phyloP scores from a whole-genome alignment of 2,113 vertebrate genomes.

The Notothenia rossii region DNA sequence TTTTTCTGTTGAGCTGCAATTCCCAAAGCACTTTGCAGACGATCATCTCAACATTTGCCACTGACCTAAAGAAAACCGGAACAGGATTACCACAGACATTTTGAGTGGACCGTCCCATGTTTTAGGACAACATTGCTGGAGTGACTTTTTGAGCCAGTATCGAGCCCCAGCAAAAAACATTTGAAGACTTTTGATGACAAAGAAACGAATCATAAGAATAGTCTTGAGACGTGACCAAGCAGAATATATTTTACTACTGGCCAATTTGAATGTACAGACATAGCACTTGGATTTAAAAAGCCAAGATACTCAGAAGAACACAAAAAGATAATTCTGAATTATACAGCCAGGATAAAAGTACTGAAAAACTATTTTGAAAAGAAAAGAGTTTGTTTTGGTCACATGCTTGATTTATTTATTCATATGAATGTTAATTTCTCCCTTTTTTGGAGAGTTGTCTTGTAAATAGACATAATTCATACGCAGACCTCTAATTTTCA shows the following conservation, averaged over 20 bases:
- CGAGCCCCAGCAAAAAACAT: slow-evolving; percentile 21
- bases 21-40: slow-evolving; percentile 32
- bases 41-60: slow-evolving; percentile 21
- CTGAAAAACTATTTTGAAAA: slow-evolving; percentile 21
- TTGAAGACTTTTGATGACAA: slow-evolving; percentile 17
- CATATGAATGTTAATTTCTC: slow-evolving; percentile 81
- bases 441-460: slow-evolving; percentile 82
- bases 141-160: slow-evolving; percentile 24
- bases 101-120: neutral
- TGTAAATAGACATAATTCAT: slow-evolving; percentile 77
- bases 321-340: neutral
- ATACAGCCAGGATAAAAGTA: slow-evolving; percentile 10
- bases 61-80: slow-evolving; percentile 21
- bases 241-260: slow-evolving; percentile 31
- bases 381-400: slow-evolving; percentile 51
- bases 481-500: slow-evolving; percentile 79
- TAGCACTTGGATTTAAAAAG: slow-evolving; percentile 36
- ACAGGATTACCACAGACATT: slow-evolving; percentile 9
- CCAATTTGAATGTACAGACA: slow-evolving; percentile 48
- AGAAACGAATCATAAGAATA: neutral
- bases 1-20: slow-evolving; percentile 14
- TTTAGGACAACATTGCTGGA: neutral
- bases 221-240: slow-evolving; percentile 29
- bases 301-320: slow-evolving; percentile 11
- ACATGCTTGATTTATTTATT: slow-evolving; percentile 80